Base-by-base conservation (phyloP, 2,113 vertebrate species). In the Odontophorus gujanensis region DNA sequence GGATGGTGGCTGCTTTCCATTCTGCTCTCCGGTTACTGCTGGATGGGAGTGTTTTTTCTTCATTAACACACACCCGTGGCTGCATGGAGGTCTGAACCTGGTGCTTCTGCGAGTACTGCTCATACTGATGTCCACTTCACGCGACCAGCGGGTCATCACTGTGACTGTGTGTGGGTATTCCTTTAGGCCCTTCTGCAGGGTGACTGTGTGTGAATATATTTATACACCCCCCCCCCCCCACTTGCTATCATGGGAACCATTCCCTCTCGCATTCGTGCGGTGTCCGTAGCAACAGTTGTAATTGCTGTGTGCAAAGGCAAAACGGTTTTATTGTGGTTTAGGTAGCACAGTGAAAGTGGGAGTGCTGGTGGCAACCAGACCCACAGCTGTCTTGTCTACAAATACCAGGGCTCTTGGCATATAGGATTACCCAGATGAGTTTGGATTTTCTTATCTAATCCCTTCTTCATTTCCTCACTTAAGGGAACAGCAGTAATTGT, bases 271-370 rank as follows among this genome's bases (percentile, higher is more conserved):
- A 2, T 43, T 61, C 58, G 61, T 78, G 73, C 83, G 19, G 88
- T 85, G 90, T 8, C 85, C 16, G 38, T 58, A 83, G 93, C 88
- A 93, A 63, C 92, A 78, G 73, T 63, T 86, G 90, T 90, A 72
- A 53, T 38, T 77, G 73, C 74, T 81, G 3, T 57, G 69, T 40
- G 80, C 8, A 87, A 22, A 90, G n/a, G 69, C 74, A 87, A 4
- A 90, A 9, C 0, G 6, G 5, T n/a, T 40, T 20, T 22, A 1
- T 24, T 76, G 81, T 59, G 69, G 19, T 28, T 69, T 68, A 16
- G 71, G 48, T 7, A n/a, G 2, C 1, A 63, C 74, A 47, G 13
- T 30, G 47, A 50, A 69, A 63, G 36, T 5, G 18, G 3, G n/a
- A 47, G 24, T 43, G 62, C 48, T 43, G 3, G 34, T 4, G 47